Percentiles rank a stretch among this genome's conserved stretches.
Evolutionary conservation across 2,113 vertebrate genomes (phyloP).

Genomic region (Sterna hirundo): DNA sequence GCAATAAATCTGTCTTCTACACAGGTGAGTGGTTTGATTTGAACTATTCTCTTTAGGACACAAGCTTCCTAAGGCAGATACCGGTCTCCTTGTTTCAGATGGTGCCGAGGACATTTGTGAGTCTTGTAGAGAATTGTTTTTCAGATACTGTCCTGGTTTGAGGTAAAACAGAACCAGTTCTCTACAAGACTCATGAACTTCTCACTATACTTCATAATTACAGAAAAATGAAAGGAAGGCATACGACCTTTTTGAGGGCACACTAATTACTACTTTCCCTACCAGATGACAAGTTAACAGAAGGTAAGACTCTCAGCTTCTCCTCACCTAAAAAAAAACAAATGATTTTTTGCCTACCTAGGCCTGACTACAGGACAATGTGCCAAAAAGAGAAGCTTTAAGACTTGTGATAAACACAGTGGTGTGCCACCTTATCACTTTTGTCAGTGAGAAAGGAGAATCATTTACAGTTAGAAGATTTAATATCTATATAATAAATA

Average conservation of each 20-base stretch:
- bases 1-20: neutral
- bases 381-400: neutral
- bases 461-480: neutral
- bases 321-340: neutral
- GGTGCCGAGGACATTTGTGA: neutral
- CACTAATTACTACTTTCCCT: neutral
- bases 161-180: neutral
- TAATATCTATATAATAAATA: neutral
- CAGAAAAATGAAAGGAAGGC: neutral
- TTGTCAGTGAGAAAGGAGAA: neutral
- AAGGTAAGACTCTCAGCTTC: neutral
- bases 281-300: neutral
- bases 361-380: neutral
- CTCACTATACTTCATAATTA: neutral
- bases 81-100: neutral
- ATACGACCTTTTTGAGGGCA: neutral
- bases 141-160: neutral
- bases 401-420: neutral
- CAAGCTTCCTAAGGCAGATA: neutral
- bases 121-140: neutral
- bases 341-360: neutral
- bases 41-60: neutral
- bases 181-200: neutral
- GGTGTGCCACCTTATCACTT: neutral
- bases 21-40: neutral